Percentiles rank a stretch among this genome's conserved stretches.
These are phyloP conservation scores for Anticlea derivata DNA, from an alignment of 2,888 invertebrate genomes.

Conservation along the genomic window DNA sequence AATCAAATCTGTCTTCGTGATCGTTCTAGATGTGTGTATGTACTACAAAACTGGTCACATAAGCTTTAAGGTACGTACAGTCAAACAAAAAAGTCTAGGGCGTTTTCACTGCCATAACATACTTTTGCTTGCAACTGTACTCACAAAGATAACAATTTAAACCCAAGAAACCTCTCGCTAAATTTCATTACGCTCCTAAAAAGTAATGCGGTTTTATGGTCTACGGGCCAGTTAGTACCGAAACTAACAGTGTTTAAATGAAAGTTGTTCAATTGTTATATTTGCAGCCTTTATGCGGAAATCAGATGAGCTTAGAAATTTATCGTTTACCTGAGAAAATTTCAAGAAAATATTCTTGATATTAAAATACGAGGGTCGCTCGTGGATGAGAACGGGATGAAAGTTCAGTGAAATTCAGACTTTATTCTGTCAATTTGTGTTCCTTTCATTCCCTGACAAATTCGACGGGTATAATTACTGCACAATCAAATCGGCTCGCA, in stretches of 20 bases:
- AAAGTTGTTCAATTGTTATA: neutral
- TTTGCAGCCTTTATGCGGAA: neutral
- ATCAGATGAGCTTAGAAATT: neutral
- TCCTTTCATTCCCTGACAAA: neutral
- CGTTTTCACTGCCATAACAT: neutral
- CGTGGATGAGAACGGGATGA: neutral
- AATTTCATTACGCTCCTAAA: neutral
- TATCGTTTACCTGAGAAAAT: neutral
- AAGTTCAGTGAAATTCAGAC: neutral
- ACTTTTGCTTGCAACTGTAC: no score
- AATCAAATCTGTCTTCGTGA: no score
- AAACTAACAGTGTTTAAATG: neutral
- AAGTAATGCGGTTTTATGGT: neutral
- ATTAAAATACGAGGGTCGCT: no score
- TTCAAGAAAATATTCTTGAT: no score
- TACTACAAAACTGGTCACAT: no score
- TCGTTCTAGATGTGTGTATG: no score
- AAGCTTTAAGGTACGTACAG: no score
- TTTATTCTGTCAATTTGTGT: neutral
- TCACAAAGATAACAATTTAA: no score
- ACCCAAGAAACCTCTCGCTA: neutral
- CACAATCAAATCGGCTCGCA: neutral
- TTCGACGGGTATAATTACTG: neutral
- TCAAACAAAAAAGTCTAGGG: no score
- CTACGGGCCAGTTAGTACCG: neutral